A percentile compares a stretch with the other conserved stretches of the same genome.
Evolutionary conservation across 2,113 vertebrate genomes (phyloP).

Genomic region (Elephantulus edwardii): DNA sequence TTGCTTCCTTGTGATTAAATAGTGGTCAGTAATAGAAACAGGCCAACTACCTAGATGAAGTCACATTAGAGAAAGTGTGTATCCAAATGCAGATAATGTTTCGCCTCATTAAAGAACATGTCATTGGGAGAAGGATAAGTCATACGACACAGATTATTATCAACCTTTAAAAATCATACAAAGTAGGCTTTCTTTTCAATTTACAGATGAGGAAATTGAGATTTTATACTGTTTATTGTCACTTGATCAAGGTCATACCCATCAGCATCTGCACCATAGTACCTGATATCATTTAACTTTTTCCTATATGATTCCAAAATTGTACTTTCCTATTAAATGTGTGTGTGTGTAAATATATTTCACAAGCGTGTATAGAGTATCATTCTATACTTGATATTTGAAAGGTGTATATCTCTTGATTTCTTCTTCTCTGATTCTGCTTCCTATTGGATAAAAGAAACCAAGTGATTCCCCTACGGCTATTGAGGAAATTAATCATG

Average conservation of each 20-base stretch:
- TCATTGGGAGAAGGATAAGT: not conserved
- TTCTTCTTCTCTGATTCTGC: not conserved
- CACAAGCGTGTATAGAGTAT: not conserved
- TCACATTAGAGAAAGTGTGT: not conserved
- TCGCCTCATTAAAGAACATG: not conserved
- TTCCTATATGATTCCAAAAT: not conserved
- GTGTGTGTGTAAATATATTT: not conserved
- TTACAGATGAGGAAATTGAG: not conserved
- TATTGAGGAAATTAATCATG: conserved; percentile 6
- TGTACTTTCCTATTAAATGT: not conserved
- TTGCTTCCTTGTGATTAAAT: not conserved
- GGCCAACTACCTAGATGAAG: not conserved
- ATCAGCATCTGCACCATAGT: rapidly evolving
- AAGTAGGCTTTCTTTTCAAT: not conserved
- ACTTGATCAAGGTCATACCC: not conserved
- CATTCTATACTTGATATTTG: not conserved
- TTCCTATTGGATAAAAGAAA: not conserved
- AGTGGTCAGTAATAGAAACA: not conserved
- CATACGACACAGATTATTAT: not conserved
- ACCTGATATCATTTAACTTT: not conserved
- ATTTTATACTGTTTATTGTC: not conserved
- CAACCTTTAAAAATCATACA: not conserved
- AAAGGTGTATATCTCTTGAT: not conserved
- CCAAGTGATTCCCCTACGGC: not conserved
- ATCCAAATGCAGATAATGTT: not conserved